These are phyloP conservation scores for Lerista edwardsae DNA, from an alignment of 2,797 vertebrate species.

Conservation along the genomic window DNA sequence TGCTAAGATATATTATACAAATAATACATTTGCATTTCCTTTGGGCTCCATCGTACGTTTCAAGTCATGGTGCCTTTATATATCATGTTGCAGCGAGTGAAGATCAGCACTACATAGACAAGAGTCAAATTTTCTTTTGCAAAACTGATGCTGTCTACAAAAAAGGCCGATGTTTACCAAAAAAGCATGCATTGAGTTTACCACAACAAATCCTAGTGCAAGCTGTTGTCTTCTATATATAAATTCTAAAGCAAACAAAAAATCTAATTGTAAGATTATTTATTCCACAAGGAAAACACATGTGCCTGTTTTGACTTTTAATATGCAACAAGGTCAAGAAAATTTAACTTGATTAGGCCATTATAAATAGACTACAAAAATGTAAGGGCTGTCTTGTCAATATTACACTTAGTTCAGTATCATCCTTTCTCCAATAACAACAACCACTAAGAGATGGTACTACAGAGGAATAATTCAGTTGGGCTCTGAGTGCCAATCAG, in stretches of 20 bases:
- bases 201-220: slow-evolving; percentile 3
- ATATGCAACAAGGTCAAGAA: not conserved
- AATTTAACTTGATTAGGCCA: not conserved
- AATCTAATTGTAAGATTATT: not conserved
- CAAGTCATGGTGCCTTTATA: slow-evolving; percentile 32
- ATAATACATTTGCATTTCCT: slow-evolving; percentile 61
- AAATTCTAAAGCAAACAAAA: slow-evolving; percentile 22
- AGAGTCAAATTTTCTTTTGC: slow-evolving; percentile 6
- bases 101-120: slow-evolving; percentile 20
- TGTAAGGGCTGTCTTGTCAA: not conserved
- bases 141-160: slow-evolving; percentile 19
- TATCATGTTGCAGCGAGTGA: slow-evolving; percentile 22
- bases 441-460: not conserved
- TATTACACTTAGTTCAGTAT: not conserved
- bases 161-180: not conserved
- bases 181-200: slow-evolving; percentile 12
- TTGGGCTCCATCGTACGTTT: not conserved
- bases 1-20: slow-evolving; percentile 66
- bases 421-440: not conserved
- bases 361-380: not conserved
- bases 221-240: not conserved
- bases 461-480: not conserved
- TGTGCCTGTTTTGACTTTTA: not conserved
- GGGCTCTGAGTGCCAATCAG: not conserved
- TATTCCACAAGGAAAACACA: not conserved